Evolutionary conservation across 2,113 vertebrate species (phyloP).

Genomic region (Menidia beryllina): DNA sequence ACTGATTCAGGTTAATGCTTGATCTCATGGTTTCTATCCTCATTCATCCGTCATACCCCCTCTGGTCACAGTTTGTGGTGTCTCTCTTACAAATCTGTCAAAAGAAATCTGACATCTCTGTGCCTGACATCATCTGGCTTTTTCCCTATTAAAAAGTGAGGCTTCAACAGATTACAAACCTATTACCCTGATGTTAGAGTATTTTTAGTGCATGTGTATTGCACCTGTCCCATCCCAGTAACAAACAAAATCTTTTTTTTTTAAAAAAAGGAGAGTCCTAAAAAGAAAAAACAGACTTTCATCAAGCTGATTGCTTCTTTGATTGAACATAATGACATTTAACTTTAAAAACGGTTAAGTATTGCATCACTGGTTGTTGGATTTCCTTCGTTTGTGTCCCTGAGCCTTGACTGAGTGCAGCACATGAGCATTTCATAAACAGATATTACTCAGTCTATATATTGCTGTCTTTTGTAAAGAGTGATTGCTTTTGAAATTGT

Average conservation of each 20-base stretch:
- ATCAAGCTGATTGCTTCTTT: constrained; percentile 15
- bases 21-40: not conserved
- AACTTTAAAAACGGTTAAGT: constrained; percentile 22
- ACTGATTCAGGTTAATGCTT: too few species aligned
- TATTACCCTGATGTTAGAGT: not conserved
- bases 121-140: not conserved
- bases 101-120: not conserved
- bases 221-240: too few species aligned
- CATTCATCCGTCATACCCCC: not conserved
- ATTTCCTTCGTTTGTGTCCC: constrained; percentile 27
- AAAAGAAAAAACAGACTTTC: not conserved
- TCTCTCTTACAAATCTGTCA: not conserved
- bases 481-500: constrained; percentile 70
- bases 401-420: constrained; percentile 6
- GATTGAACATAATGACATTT: not conserved
- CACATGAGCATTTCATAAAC: constrained; percentile 30
- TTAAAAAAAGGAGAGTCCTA: too few species aligned
- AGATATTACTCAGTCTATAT: constrained; percentile 37
- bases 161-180: not conserved
- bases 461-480: constrained; percentile 60
- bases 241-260: too few species aligned
- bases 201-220: too few species aligned
- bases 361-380: constrained; percentile 18
- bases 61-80: not conserved
- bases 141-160: not conserved